Evolutionary conservation across 2,797 vertebrate genomes (phyloP).

Genomic region (Columba guinea): DNA sequence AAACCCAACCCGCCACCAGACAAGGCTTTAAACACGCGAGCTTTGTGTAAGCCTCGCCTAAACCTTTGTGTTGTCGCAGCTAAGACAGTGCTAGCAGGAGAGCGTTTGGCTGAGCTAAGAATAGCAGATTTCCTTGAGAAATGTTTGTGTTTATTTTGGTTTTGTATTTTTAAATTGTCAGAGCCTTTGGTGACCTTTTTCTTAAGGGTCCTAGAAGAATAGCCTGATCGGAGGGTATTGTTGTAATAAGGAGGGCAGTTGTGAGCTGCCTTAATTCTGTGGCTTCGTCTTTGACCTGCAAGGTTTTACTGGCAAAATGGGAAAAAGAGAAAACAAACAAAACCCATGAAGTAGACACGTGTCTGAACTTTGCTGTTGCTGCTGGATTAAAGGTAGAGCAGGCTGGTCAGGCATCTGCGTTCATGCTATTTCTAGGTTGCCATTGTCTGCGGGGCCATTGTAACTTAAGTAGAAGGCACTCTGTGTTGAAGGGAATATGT

Average conservation of each 20-base stretch:
- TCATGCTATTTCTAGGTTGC: background rate
- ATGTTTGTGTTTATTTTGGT: constrained; percentile 39
- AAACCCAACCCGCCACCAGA: background rate
- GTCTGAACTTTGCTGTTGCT: background rate
- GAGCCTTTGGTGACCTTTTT: background rate
- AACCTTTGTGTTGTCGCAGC: background rate
- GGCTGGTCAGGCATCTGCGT: background rate
- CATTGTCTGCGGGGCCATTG: background rate
- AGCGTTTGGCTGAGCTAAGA: constrained; percentile 20
- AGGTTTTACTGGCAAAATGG: background rate
- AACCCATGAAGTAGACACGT: background rate
- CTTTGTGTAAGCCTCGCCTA: background rate
- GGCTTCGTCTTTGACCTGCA: background rate
- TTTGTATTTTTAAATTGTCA: constrained; percentile 20
- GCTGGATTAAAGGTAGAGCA: background rate
- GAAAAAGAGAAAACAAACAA: background rate
- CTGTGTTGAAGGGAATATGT: background rate
- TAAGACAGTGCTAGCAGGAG: background rate
- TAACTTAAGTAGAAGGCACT: background rate
- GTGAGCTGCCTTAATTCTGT: background rate
- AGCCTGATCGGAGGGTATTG: background rate
- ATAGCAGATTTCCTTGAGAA: constrained; percentile 62
- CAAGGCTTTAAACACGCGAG: background rate
- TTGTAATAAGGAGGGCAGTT: background rate
- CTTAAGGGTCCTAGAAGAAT: background rate